Evolutionary conservation across 2,888 invertebrate genomes (phyloP).

Genomic region (Sturmia bella): DNA sequence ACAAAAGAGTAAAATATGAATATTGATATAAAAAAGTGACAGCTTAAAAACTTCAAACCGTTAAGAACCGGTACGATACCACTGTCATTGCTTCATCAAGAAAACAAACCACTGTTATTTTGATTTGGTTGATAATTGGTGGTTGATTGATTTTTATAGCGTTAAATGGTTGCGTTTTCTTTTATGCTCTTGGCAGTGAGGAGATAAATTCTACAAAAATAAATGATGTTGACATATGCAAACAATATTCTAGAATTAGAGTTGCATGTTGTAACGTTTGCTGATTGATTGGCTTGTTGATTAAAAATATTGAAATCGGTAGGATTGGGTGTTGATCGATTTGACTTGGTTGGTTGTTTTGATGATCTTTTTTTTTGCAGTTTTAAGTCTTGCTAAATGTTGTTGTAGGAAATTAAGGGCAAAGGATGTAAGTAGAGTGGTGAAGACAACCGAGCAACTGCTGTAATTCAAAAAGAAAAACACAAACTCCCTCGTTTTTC

Average conservation of each 20-base stretch:
- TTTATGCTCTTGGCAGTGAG: slow-evolving; percentile 67
- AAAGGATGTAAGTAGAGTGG: slow-evolving; percentile 59
- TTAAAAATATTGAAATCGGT: slow-evolving; percentile 52
- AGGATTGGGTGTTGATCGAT: slow-evolving; percentile 65
- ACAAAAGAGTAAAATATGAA: slow-evolving; percentile 30
- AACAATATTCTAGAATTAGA: slow-evolving; percentile 54
- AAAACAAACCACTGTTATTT: slow-evolving; percentile 67
- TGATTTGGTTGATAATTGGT: slow-evolving; percentile 71
- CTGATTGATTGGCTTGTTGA: slow-evolving; percentile 60
- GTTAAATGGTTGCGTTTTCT: slow-evolving; percentile 71
- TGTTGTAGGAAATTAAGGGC: slow-evolving; percentile 64
- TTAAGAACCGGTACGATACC: neutral
- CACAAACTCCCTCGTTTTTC: slow-evolving; percentile 15
- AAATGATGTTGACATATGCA: slow-evolving; percentile 65
- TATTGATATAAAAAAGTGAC: slow-evolving; percentile 47
- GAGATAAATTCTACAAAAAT: slow-evolving; percentile 70
- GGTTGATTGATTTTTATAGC: slow-evolving; percentile 57
- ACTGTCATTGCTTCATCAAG: slow-evolving; percentile 54
- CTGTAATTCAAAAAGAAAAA: slow-evolving; percentile 42
- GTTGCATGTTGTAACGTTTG: slow-evolving; percentile 65
- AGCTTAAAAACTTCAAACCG: slow-evolving; percentile 21
- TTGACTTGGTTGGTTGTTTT: slow-evolving; percentile 61
- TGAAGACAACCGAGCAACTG: slow-evolving; percentile 52
- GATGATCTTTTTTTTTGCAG: slow-evolving; percentile 62
- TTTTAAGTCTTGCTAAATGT: slow-evolving; percentile 59